A percentile compares a stretch with the other conserved stretches of the same genome.
Conservation (phyloP, 2,113 vertebrate species). For the Origma solitaria region DNA sequence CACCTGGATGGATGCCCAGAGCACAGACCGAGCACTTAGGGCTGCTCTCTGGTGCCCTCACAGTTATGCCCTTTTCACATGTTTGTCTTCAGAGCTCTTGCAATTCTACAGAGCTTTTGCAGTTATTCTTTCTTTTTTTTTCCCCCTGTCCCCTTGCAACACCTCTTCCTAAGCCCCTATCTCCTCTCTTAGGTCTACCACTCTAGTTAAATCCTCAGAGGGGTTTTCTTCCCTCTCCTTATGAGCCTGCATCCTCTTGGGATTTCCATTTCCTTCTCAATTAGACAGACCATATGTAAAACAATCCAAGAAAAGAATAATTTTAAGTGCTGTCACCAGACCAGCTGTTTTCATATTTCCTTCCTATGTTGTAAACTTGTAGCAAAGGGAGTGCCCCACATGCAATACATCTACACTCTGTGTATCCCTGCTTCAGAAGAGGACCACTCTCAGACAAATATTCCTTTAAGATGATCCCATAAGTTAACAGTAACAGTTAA, state of each 20-base stretch:
- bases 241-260: not conserved
- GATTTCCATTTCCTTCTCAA: not conserved
- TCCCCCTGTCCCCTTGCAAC: not conserved
- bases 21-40: not conserved
- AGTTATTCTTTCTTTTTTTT: not conserved
- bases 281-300: not conserved
- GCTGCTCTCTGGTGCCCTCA: not conserved
- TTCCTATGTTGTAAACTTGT: not conserved
- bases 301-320: not conserved
- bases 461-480: not conserved
- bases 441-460: accelerated
- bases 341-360: not conserved
- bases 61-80: not conserved
- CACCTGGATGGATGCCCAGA: not conserved
- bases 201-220: not conserved
- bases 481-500: not conserved
- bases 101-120: not conserved
- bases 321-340: not conserved
- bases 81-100: not conserved
- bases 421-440: not conserved
- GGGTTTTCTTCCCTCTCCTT: not conserved
- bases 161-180: accelerated
- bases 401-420: not conserved
- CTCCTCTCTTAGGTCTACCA: not conserved
- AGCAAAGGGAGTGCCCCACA: not conserved